Evolutionary conservation across 2,888 invertebrate species (phyloP), one percentile per base, ranked within the genome.

Genomic region (Ferrisia virgata): DNA sequence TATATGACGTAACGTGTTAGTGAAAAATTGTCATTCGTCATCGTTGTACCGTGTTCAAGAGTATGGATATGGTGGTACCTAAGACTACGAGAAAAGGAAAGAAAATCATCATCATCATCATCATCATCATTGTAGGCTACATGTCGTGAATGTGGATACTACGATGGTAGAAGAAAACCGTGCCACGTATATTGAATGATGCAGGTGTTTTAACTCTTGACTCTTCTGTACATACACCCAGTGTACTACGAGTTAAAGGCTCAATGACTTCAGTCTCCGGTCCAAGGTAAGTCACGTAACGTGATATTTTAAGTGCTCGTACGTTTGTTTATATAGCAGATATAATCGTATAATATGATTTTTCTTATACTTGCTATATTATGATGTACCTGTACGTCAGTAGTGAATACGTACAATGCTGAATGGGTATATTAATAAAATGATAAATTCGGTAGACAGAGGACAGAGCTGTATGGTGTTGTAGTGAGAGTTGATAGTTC

Each of bases 211-310:
- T 11, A 36, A 76, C 53, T 53, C 53, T 53, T 22, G 8, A 53
- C 53, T 53, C 40, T 40, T 40, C 1, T 11, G 2, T 13, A 22
- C 53, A 1, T 53, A 3, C 8, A 6, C 8, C 18, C 13, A 1
- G 4, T 13, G 2, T n/a, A 2, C 13, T 47, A 53, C 40, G 64
- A 28, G n/a, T 64, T 15, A 64, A 76, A 76, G 36, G 72, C 72
- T 76, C 72, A 76, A 76, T 76, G 72, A 76, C 72, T 76, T 76
- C 22, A 15, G 72, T 36, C 72, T 76, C 22, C 36, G 72, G 72
- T 36, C 33, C 72, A 76, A 76, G 72, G 72, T 76, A 76, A 76
- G 72, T 76, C 72, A 76, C 72, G 72, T 76, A 76, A 76, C 28
- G 36, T 76, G 72, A 76, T 76, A 76, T 76, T 76, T 76, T 76